Evolutionary conservation across 2,113 vertebrate species (phyloP).

Genomic region (Murina feae): DNA sequence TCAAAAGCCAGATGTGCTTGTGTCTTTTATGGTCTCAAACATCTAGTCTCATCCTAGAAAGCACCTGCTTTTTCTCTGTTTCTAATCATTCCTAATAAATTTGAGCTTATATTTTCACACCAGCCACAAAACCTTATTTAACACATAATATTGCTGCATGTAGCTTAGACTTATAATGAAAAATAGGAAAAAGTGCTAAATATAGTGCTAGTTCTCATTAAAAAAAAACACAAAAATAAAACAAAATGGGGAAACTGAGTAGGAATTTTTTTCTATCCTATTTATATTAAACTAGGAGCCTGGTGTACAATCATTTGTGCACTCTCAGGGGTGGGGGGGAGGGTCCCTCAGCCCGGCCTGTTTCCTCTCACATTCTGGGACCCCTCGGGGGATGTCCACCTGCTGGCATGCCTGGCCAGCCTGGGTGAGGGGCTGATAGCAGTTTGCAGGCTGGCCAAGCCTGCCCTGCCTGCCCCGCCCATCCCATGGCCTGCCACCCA

Average conservation of each 20-base stretch:
- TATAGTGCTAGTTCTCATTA: neutral
- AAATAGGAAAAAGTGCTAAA: neutral
- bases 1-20: neutral
- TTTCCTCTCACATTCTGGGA: too few species aligned
- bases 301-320: too few species aligned
- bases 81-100: neutral
- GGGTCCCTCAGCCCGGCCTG: too few species aligned
- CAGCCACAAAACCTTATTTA: neutral
- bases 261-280: slow-evolving; percentile 17
- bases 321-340: too few species aligned
- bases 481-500: too few species aligned
- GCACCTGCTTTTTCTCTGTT: neutral
- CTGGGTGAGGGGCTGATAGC: too few species aligned
- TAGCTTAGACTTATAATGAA: neutral
- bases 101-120: neutral
- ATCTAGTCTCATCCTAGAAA: neutral
- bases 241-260: neutral
- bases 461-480: too few species aligned
- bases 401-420: too few species aligned
- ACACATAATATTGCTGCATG: neutral
- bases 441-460: too few species aligned
- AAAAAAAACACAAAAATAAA: neutral
- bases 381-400: too few species aligned
- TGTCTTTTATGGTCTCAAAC: slow-evolving; percentile 4
- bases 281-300: slow-evolving; percentile 40